These are phyloP conservation scores for Thymelicus sylvestris DNA, from an alignment of 2,888 invertebrate genomes.

Conservation along the genomic window DNA sequence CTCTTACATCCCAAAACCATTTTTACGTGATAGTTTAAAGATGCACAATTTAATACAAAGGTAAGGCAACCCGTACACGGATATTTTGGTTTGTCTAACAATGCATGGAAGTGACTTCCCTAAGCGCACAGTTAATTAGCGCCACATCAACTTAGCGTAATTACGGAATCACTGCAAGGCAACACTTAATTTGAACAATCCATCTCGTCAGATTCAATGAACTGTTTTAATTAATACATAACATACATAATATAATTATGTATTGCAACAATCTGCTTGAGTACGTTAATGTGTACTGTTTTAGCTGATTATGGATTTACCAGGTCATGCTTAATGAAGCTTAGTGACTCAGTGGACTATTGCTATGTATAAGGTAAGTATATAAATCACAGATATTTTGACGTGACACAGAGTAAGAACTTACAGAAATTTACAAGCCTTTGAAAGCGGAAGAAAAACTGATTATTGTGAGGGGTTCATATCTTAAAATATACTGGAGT, in stretches of 20 bases:
- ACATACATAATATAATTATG: slow-evolving; percentile 1
- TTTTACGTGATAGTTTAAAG: too few species aligned
- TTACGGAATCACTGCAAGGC: slow-evolving; percentile 5
- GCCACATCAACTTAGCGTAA: slow-evolving; percentile 1
- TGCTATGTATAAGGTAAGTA: background rate
- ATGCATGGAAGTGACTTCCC: background rate
- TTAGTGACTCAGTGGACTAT: background rate
- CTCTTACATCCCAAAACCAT: too few species aligned
- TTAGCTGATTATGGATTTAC: slow-evolving; percentile 8
- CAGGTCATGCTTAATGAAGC: background rate
- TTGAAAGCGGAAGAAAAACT: too few species aligned
- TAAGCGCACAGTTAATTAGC: slow-evolving; percentile 5
- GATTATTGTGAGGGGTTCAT: too few species aligned
- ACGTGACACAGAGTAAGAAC: too few species aligned
- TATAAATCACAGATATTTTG: too few species aligned
- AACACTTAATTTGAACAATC: slow-evolving; percentile 21
- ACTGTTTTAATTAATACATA: slow-evolving; percentile 16
- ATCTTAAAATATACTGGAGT: too few species aligned
- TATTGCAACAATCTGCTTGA: slow-evolving; percentile 4
- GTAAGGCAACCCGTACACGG: too few species aligned
- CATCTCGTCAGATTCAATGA: slow-evolving; percentile 15
- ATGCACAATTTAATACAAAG: too few species aligned
- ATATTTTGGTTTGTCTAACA: too few species aligned
- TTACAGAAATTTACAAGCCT: too few species aligned
- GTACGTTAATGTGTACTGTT: background rate